Percentiles rank a stretch among this genome's conserved stretches.
phyloP scores from a whole-genome alignment of 2,113 vertebrate genomes.

The Deroptyus accipitrinus region DNA sequence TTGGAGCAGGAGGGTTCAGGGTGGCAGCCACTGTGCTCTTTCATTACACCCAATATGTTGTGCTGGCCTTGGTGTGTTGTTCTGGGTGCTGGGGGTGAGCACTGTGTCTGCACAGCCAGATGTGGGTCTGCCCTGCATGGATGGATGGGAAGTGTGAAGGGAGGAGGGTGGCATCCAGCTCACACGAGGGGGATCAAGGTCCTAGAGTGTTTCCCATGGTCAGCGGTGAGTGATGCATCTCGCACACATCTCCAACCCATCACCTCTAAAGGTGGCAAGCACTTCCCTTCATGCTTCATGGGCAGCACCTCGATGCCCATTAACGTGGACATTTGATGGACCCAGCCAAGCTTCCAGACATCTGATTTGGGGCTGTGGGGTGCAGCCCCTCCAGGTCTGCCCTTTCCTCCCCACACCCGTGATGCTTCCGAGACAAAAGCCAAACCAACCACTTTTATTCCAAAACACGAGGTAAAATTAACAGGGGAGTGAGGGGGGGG shows the following conservation, averaged over 20 bases:
- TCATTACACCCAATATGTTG: not conserved
- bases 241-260: not conserved
- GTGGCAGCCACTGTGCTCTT: not conserved
- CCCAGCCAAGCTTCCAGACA: not conserved
- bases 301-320: not conserved
- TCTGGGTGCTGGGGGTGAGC: not conserved
- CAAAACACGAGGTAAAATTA: not conserved
- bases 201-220: not conserved
- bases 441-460: not conserved
- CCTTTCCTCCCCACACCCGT: rapidly evolving
- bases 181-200: rapidly evolving
- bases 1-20: not conserved
- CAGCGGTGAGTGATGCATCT: not conserved
- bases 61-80: not conserved
- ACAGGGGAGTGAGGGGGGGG: not conserved
- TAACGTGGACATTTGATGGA: rapidly evolving
- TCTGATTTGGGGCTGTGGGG: not conserved
- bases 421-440: not conserved
- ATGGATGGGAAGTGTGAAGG: rapidly evolving
- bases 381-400: not conserved
- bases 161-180: not conserved
- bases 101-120: rapidly evolving
- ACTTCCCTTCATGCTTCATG: rapidly evolving
- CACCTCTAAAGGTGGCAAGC: no score
- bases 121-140: rapidly evolving